Percentiles rank a stretch among this genome's conserved stretches.
Conservation (phyloP, 2,113 vertebrate species). For the Tiliqua scincoides region DNA sequence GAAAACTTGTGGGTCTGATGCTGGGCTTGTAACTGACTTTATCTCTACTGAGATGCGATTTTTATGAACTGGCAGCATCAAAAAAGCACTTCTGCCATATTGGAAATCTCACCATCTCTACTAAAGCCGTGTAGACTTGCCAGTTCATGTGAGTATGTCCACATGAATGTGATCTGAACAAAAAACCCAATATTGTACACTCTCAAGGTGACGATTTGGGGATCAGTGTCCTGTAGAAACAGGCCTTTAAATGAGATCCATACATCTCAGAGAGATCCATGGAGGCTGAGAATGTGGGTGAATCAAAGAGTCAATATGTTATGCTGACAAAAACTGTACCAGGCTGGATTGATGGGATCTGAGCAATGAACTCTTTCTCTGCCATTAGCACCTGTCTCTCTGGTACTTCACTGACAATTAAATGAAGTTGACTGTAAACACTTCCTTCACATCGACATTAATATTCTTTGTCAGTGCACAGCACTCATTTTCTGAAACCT, state of each 20-base stretch:
- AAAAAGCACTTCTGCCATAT: neutral
- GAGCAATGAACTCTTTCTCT: neutral
- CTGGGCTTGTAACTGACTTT: neutral
- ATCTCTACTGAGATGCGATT: neutral
- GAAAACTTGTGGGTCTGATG: neutral
- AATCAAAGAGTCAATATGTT: neutral
- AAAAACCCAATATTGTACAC: neutral
- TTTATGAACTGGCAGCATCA: neutral
- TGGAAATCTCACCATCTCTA: neutral
- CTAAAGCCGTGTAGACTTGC: too few relatives aligned
- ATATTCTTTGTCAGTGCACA: neutral
- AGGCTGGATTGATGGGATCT: neutral
- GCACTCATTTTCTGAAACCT: neutral
- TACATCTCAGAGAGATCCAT: neutral
- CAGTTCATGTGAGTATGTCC: too few relatives aligned
- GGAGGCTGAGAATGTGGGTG: neutral
- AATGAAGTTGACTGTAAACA: conserved; percentile 16
- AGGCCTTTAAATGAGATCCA: neutral
- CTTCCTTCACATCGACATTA: neutral
- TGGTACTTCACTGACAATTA: neutral
- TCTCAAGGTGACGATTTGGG: neutral
- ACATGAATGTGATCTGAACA: neutral
- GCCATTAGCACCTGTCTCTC: neutral
- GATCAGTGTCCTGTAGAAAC: neutral
- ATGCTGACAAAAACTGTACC: neutral